phyloP scores from a whole-genome alignment of 2,113 vertebrate genomes.

The Aegithalos caudatus region DNA sequence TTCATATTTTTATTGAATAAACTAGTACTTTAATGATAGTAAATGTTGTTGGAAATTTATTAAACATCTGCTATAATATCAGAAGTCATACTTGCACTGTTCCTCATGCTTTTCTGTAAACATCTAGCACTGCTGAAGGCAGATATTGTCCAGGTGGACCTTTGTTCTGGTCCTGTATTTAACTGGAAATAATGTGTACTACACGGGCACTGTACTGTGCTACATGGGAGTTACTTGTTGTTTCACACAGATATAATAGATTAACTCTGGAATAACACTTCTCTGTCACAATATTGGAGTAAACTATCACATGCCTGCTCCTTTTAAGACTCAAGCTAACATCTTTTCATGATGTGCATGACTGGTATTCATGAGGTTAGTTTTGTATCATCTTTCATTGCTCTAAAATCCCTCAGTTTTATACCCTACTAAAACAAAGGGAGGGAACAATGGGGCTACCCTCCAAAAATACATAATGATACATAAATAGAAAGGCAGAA shows the following conservation, averaged over 20 bases:
- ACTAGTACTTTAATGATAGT: neutral
- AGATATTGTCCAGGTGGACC: neutral
- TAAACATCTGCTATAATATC: neutral
- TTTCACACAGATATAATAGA: neutral
- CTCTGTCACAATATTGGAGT: neutral
- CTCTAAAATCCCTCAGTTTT: neutral
- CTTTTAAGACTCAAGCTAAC: neutral
- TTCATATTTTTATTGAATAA: neutral
- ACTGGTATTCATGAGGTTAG: neutral
- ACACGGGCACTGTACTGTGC: rapidly evolving
- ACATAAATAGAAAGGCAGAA: neutral
- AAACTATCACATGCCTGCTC: neutral
- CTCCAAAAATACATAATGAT: neutral
- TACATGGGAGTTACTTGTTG: neutral
- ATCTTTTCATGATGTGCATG: neutral
- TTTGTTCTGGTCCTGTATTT: neutral
- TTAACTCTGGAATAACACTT: neutral
- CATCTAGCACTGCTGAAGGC: neutral
- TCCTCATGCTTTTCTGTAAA: neutral
- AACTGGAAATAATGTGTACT: neutral
- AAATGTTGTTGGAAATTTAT: neutral
- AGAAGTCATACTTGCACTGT: neutral
- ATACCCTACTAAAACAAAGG: neutral
- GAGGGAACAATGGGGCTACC: neutral
- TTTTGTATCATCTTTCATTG: neutral